Base-by-base conservation (phyloP, 1,140 invertebrate species). In the Rhizoglyphus robini region DNA sequence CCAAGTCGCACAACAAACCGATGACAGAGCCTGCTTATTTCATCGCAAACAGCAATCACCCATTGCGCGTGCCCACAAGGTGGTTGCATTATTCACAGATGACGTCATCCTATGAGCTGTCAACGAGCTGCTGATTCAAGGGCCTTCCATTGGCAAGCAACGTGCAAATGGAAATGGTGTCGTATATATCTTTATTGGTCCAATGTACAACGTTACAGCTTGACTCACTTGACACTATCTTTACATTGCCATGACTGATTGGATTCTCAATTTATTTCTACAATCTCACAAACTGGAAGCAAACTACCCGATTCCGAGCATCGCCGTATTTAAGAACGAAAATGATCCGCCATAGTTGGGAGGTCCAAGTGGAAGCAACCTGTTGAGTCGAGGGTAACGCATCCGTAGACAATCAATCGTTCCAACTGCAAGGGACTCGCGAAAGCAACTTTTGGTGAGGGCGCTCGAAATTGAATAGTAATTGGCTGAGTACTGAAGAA, bases 371-470 rank as follows among this genome's bases (percentile, higher is more conserved):
- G 63, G 63, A 36, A 64, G 25, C 18, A 49, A 38, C 30, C 20
- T 2, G 4, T 27, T 48, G 5, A 64, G 27, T n/a, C 41, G 41
- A 32, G 46, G 63, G 41, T 49, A 2, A n/a, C 46, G 11, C 4
- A 18, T 49, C 5, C 20, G 27, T 4, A 64, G 4, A 38, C 63
- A 64, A 36, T 64, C 46, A n/a, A 48, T n/a, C 23, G 63, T 64
- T 31, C 38, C 3, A 18, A 54, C n/a, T 1, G 63, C 29, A 15
- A 64, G 11, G 1, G 63, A 49, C 4, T 54, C 1, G 20, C 46
- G 1, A 38, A 64, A 51, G 41, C 63, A 64, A 13, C 46, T 8
- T 38, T 29, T 60, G 1, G 58, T 29, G 8, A 11, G 36, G 15
- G 15, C 15, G 15, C 23, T 59, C 18, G 27, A 1, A 3, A 60